These are phyloP conservation scores for Drosophila stalkeri DNA, from an alignment of 2,888 invertebrate species.

Conservation along the genomic window DNA sequence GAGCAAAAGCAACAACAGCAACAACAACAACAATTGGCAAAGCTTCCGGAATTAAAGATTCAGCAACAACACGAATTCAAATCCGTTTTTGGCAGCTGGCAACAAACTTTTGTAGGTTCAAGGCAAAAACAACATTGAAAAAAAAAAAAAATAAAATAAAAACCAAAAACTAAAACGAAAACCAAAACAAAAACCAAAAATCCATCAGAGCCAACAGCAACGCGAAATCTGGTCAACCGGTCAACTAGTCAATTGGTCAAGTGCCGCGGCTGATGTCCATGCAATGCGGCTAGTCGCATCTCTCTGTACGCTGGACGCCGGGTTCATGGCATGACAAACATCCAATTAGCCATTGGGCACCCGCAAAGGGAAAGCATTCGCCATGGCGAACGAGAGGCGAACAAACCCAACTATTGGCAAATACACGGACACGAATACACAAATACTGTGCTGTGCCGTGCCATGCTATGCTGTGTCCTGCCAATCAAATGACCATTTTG, in stretches of 20 bases:
- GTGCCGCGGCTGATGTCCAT: conserved; percentile 4
- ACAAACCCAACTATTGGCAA: conserved; percentile 7
- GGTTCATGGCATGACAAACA: conserved; percentile 45
- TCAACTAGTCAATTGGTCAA: conserved; percentile 14
- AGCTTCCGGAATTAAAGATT: conserved; percentile 61
- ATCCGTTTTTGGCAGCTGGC: conserved; percentile 40
- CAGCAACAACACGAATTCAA: conserved; percentile 19
- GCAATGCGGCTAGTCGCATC: background rate
- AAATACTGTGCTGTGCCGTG: background rate
- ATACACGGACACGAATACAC: background rate
- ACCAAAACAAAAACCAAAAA: conserved; percentile 11
- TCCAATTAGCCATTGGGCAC: conserved; percentile 22
- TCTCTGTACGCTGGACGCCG: background rate
- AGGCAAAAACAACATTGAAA: conserved; percentile 37
- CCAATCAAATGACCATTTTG: conserved; percentile 2
- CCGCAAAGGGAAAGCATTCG: conserved; percentile 9
- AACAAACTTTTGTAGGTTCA: conserved; percentile 49
- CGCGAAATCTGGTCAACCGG: conserved; percentile 36
- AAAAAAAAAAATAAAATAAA: conserved; percentile 8
- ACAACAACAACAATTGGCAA: conserved; percentile 40
- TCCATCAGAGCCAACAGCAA: background rate
- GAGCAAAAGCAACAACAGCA: conserved; percentile 25
- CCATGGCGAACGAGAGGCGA: background rate
- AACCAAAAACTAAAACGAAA: background rate
- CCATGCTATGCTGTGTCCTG: conserved; percentile 1